Base-by-base conservation (phyloP, 2,113 vertebrate species). In the Potamarius usumacintae region DNA sequence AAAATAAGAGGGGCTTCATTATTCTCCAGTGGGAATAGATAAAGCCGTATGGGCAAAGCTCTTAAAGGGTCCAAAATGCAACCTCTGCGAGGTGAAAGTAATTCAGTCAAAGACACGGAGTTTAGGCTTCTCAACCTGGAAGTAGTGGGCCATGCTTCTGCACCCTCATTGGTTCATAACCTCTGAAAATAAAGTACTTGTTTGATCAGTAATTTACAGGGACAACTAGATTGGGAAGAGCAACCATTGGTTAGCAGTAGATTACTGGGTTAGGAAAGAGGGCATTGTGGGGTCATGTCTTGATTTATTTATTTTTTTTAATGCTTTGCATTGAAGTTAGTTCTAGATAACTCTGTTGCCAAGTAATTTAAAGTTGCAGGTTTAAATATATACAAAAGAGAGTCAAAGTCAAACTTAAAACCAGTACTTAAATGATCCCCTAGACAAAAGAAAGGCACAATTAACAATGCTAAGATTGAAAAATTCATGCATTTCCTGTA, bases 31-130 rank as follows among this genome's bases (percentile, higher is more conserved):
- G 89, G 91, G 92, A 92, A 91, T 80, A 90, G 65, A 94, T 92
- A 93, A 94, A 94, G 78, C 92, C 91, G 91, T 90, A 86, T 90
- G 92, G 92, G 92, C 90, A 88, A 89, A 86, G 89, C 88, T 53
- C 87, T 93, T 92, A 94, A 95, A 94, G 92, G 90, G 63, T 55
- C 88, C 90, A 93, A 95, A 94, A 94, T 95, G 87, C 89, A 79
- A 30, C 89, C 82, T 92, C 91, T 93, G 91, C 94, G 94, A 94
- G 91, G 92, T 94, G 94, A 94, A 93, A 94, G 94, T 95, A 95
- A 96, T 95, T 76, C 90, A 90, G 93, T 91, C 93, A 92, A 94
- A 95, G 93, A 92, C 90, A 83, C 89, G 82, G 78, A 78, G 90
- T 91, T 78, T 74, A 91, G 92, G 93, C 94, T 94, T 94, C 92